Evolutionary conservation across 2,797 vertebrate genomes (phyloP).

Genomic region (Tolypeutes matacus): DNA sequence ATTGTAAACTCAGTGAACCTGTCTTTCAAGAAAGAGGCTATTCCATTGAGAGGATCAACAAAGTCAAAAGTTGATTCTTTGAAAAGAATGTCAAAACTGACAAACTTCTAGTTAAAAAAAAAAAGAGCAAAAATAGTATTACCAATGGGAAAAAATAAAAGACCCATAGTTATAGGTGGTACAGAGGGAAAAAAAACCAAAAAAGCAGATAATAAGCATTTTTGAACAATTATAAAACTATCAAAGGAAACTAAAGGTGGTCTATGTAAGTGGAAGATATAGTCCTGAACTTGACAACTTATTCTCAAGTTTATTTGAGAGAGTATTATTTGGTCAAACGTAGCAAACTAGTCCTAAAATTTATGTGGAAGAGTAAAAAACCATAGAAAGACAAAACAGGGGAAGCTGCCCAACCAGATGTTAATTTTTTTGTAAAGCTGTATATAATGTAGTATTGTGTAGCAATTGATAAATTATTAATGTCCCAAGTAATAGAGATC

Average conservation of each 20-base stretch:
- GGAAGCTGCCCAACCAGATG: neutral
- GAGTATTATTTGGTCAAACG: too few relatives aligned
- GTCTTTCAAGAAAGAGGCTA: neutral
- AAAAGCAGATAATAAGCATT: neutral
- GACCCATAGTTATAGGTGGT: neutral
- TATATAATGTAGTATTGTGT: neutral
- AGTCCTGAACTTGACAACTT: neutral
- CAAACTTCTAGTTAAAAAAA: neutral
- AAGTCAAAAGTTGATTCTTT: constrained; percentile 50
- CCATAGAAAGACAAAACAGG: neutral
- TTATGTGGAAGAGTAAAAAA: neutral
- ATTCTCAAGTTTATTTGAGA: neutral
- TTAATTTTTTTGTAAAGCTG: neutral
- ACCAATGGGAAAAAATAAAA: neutral
- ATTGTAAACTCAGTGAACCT: neutral
- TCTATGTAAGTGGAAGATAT: neutral
- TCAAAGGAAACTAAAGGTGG: neutral
- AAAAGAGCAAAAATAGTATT: neutral
- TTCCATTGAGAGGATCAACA: neutral
- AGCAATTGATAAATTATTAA: neutral
- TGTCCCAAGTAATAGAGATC: neutral
- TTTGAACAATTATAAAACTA: neutral
- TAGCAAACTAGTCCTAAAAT: too few relatives aligned
- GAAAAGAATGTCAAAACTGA: constrained; percentile 24
- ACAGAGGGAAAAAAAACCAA: neutral